These are phyloP conservation scores for Electrophaes corylata DNA, from an alignment of 2,888 invertebrate species.

Conservation along the genomic window DNA sequence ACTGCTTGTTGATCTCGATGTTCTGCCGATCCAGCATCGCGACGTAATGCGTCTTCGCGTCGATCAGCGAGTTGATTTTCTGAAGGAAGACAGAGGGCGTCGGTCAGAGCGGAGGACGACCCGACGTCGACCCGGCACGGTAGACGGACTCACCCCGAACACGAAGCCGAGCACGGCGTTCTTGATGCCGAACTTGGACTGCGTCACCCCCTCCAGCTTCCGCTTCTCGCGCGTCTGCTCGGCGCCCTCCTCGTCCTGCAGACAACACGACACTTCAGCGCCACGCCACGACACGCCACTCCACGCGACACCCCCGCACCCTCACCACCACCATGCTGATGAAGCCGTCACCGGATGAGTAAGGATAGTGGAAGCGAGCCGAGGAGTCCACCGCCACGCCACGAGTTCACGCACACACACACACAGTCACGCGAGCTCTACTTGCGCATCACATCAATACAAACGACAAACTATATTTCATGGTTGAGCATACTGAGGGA, in stretches of 20 bases:
- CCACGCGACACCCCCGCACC: too few species aligned
- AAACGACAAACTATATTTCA: neutral
- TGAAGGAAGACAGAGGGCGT: slow-evolving; percentile 67
- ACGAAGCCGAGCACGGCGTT: slow-evolving; percentile 92
- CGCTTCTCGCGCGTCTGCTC: slow-evolving; percentile 87
- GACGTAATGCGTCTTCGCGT: slow-evolving; percentile 90
- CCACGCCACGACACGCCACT: slow-evolving; percentile 34
- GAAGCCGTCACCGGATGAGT: slow-evolving; percentile 24
- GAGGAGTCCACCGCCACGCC: too few species aligned
- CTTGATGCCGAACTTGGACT: slow-evolving; percentile 88
- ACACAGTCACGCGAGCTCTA: neutral
- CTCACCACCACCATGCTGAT: slow-evolving; percentile 41
- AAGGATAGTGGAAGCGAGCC: slow-evolving; percentile 19
- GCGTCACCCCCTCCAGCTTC: slow-evolving; percentile 87
- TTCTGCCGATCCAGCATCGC: slow-evolving; percentile 88
- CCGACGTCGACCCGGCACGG: neutral
- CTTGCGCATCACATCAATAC: neutral
- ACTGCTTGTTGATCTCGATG: slow-evolving; percentile 90
- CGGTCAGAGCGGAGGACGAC: slow-evolving; percentile 27
- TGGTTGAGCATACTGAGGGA: too few species aligned
- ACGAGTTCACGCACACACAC: slow-evolving; percentile 2
- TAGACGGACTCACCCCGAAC: slow-evolving; percentile 89
- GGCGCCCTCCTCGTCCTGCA: slow-evolving; percentile 68
- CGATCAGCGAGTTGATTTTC: slow-evolving; percentile 93
- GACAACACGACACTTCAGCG: slow-evolving; percentile 59